Evolutionary conservation across 2,888 invertebrate genomes (phyloP), one percentile per base, ranked within the genome.

Genomic region (Folsomia candida): DNA sequence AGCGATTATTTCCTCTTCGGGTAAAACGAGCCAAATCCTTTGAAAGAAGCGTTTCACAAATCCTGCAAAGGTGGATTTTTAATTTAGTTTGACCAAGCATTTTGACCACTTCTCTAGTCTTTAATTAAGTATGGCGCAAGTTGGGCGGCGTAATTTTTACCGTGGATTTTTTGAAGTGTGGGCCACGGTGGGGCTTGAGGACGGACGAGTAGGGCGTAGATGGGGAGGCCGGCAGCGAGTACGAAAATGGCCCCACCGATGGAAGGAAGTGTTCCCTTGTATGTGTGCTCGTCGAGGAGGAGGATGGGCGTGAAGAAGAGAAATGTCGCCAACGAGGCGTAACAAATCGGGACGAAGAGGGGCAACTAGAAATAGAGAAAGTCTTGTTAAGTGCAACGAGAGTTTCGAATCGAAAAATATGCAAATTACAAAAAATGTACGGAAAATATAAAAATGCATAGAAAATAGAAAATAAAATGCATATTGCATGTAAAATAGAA

Each of bases 161-260:
- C n/a, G n/a, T n/a, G n/a, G n/a, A n/a, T n/a, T n/a, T n/a, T n/a
- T n/a, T n/a, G n/a, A n/a, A n/a, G n/a, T n/a, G n/a, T n/a, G n/a
- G n/a, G n/a, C n/a, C n/a, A n/a, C n/a, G n/a, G n/a, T n/a, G n/a
- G n/a, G n/a, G n/a, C n/a, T n/a, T n/a, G n/a, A n/a, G n/a, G n/a
- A n/a, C n/a, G 28, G 37, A 62, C 27, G 20, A 62, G 60, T 6
- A 63, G 27, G 51, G 28, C 63, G 28, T 71, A 71, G 20, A 65
- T n/a, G 0, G 71, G 71, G 20, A 71, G 24, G 2, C 65, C 63
- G n/a, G 54, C 51, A 22, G 60, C 2, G 14, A 68, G 9, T 9
- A 64, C 51, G n/a, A 58, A 51, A 58, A 71, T 59, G 1, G 51
- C 64, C 24, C 68, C 71, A 22, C 58, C 63, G 20, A 62, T 28